Evolutionary conservation across 2,797 vertebrate species (phyloP), one percentile per base, ranked within the genome.

Genomic region (Lindbergichthys nudifrons): DNA sequence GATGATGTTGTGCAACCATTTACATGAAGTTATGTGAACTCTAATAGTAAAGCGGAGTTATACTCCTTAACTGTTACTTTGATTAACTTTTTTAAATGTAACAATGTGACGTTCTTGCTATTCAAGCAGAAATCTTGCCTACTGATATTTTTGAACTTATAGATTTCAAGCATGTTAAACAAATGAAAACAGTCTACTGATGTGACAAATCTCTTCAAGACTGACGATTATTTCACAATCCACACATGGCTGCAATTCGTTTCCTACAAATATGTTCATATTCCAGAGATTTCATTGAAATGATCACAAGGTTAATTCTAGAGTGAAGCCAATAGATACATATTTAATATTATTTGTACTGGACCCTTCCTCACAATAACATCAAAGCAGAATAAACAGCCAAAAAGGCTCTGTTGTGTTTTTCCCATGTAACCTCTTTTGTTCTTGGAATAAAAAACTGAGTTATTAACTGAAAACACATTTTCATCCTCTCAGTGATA

Each of bases 401-500:
- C 65, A 63, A 73, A 80, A 68, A 18, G 46, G 18, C 74, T 62
- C 60, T 61, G 58, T 74, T 69, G 10, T 75, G 65, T 60, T 83
- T 86, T 76, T 81, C 77, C 87, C 75, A 83, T 75, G 53, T 46
- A 81, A 77, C 73, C 65, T 62, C 60, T 65, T 73, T 87, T 77
- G 56, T 76, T 83, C 66, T 79, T 43, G 81, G 66, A 75, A 81
- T 68, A 61, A 88, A 75, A 80, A 90, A 74, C 71, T 54, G 73
- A 89, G 89, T 87, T 83, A 90, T 89, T 93, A 92, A 94, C 78
- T 89, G 79, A 87, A 93, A 94, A 84, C 93, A 94, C 87, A 92
- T 92, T 93, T 92, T 76, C 77, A 19, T 70, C 62, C 65, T 87
- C 74, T 74, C 47, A 53, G 84, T 90, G 84, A 92, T 91, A 81